Conservation (phyloP, 2,888 invertebrate species). For the Myopa tessellatipennis region DNA sequence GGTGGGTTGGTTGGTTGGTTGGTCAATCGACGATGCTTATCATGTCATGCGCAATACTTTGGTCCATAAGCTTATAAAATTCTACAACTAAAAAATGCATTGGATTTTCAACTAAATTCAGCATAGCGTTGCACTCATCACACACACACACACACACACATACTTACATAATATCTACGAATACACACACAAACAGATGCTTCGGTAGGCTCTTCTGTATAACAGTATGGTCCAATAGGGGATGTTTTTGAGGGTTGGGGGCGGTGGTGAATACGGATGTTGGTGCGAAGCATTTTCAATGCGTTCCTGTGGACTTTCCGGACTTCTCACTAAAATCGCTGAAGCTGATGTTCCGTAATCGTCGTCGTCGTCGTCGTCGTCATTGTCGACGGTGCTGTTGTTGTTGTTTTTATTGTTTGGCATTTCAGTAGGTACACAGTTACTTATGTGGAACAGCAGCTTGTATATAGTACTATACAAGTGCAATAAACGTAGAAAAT, state of each 20-base stretch:
- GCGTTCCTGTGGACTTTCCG: no score
- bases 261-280: not conserved
- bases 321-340: no score
- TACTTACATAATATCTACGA: not conserved
- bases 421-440: no score
- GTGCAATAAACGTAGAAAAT: no score
- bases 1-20: not conserved
- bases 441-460: no score
- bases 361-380: no score
- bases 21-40: not conserved
- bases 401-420: no score
- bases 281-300: constrained; percentile 33
- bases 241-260: no score
- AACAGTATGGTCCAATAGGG: no score
- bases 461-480: no score
- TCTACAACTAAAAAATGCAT: constrained; percentile 35
- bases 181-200: constrained; percentile 16
- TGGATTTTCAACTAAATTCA: constrained; percentile 28
- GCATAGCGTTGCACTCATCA: not conserved
- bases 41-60: constrained; percentile 30
- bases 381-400: no score
- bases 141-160: constrained; percentile 7
- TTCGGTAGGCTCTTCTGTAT: not conserved
- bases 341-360: no score
- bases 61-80: constrained; percentile 25